Base-by-base conservation (phyloP, 2,113 vertebrate genomes). In the Podarcis raffonei region DNA sequence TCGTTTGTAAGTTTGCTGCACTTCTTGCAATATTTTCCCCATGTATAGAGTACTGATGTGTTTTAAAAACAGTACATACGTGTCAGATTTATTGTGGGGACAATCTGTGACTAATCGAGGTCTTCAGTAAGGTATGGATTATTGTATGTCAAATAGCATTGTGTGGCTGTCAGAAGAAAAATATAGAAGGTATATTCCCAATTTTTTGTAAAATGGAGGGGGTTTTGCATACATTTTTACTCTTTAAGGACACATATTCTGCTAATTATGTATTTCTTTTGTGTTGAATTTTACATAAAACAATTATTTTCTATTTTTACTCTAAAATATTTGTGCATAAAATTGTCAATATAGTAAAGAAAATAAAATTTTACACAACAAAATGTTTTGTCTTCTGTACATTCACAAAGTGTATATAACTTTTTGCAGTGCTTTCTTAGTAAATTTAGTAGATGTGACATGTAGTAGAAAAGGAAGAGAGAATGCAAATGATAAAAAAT, bases 201-300 rank as follows among this genome's bases (percentile, higher is more conserved):
- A 35, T 92, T 95, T 97, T 97, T 97, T 97, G 95, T 97, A 97
- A 97, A 96, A 96, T 74, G 12, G 87, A 96, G 94, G 91, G 90
- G n/a, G 96, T 97, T 97, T 97, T 96, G 96, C 96, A 97, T 97
- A 96, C 90, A 97, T 97, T 97, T 96, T 97, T 97, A 95, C 97
- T 96, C 96, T 74, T 96, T 96, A 97, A 96, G 96, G 96, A 97
- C 96, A 96, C 92, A 96, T 94, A 95, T 94, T 96, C 96, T 96
- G 96, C 95, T 95, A 95, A 96, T 96, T 96, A 95, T 92, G 87
- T 95, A 96, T 96, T 97, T 96, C 94, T 95, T 97, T 93, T 94
- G 95, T 95, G 94, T 94, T 93, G 18, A 96, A 95, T 94, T 97
- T 97, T 97, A 97, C 96, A 97, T 96, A 89, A 95, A 95, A 95